Evolutionary conservation across 2,888 invertebrate genomes (phyloP), one percentile per base, ranked within the genome.

Genomic region (Cataglyphis cursor): DNA sequence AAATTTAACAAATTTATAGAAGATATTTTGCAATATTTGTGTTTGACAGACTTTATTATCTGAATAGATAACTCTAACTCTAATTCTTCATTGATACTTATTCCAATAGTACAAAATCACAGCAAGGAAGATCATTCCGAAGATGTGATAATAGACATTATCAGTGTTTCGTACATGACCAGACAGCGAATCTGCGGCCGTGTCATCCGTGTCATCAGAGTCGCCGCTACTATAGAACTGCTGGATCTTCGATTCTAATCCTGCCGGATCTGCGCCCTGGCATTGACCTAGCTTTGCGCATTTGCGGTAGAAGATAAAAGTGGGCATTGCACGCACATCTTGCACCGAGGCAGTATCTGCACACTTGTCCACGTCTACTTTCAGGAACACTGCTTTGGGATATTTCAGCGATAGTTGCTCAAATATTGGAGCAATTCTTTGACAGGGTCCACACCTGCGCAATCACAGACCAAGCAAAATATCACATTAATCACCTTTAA

Each of bases 251-350:
- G 96, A 97, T 95, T 99, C 99, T 82, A 99, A 95, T 0, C 96
- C 96, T 10, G 95, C 95, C 0, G 98, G 96, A 95, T 99, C 98
- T 0, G 99, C 99, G 15, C 99, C 99, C 95, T 98, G 97, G 89
- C 99, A 95, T 59, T 97, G 96, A 93, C 98, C 99, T 92, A 99
- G 96, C 95, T 97, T 97, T n/a, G 97, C 96, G 96, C 97, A 96
- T 94, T 98, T 99, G 90, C 98, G 97, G 95, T 98, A 99, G 94
- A 99, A 98, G 90, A 99, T 97, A 94, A 99, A 99, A 0, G 99
- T 99, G 35, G 99, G 99, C 99, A 99, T 99, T 0, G 99, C 98
- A 81, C 97, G 97, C 59, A 99, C 98, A 78, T 98, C 98, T 94
- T 99, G 98, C 18, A 96, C 96, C 38, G 97, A 96, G 1, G 99